These are phyloP conservation scores for Scolopax bukidnonensis DNA, from an alignment of 2,797 vertebrate species.

Conservation along the genomic window DNA sequence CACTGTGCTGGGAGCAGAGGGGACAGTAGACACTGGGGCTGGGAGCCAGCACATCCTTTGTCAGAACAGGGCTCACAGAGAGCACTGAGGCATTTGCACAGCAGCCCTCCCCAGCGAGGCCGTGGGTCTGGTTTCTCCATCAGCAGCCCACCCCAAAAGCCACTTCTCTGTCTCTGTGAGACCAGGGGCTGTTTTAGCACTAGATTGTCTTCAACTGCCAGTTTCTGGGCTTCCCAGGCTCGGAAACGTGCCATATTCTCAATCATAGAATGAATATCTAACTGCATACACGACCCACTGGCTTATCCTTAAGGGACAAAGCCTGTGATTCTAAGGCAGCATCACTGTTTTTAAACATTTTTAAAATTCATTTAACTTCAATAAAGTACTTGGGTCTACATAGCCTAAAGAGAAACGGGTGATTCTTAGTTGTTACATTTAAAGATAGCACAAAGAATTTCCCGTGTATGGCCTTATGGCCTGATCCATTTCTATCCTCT, in stretches of 20 bases:
- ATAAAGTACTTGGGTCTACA: neutral
- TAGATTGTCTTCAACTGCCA: neutral
- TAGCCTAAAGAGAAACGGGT: neutral
- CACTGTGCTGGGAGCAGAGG: rapidly evolving
- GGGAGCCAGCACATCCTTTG: neutral
- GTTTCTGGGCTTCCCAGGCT: neutral
- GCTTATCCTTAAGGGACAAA: neutral
- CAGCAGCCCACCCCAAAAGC: rapidly evolving
- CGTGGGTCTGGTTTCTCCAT: rapidly evolving
- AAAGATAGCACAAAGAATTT: slow-evolving; percentile 24
- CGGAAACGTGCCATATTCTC: neutral
- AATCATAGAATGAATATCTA: neutral
- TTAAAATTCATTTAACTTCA: neutral
- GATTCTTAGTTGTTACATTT: neutral
- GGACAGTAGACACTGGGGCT: neutral
- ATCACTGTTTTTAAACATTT: neutral
- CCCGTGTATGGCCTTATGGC: neutral
- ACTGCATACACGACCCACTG: neutral
- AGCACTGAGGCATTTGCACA: rapidly evolving
- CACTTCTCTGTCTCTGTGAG: neutral
- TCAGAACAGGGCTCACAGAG: neutral
- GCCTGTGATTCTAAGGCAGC: neutral
- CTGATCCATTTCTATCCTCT: slow-evolving; percentile 1
- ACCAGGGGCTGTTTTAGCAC: neutral
- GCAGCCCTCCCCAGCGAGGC: rapidly evolving